Evolutionary conservation across 2,888 invertebrate species (phyloP).

Genomic region (Epinotia nisella): DNA sequence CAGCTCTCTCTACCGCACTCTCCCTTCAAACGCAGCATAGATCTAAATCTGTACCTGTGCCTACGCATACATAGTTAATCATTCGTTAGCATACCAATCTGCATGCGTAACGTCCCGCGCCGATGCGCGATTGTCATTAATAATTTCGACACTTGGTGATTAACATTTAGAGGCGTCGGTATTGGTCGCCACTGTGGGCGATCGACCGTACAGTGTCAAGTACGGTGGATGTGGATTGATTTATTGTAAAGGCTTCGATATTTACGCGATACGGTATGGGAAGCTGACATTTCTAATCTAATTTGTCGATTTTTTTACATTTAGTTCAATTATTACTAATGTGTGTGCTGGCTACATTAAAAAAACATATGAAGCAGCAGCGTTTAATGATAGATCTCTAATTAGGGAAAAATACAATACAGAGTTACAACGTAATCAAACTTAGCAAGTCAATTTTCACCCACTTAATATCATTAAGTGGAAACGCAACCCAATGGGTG

Average conservation of each 20-base stretch:
- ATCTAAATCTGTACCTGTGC: conserved; percentile 56
- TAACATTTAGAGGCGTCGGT: conserved; percentile 77
- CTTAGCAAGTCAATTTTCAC: not conserved
- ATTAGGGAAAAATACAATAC: too few species aligned
- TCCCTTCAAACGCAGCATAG: conserved; percentile 39
- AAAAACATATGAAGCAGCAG: too few species aligned
- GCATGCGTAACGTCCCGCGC: conserved; percentile 75
- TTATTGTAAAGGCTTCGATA: conserved; percentile 48
- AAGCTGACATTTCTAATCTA: not conserved
- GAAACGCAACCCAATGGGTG: too few species aligned
- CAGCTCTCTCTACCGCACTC: conserved; percentile 11
- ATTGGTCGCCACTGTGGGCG: conserved; percentile 59
- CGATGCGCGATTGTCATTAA: conserved; percentile 77
- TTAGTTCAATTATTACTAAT: not conserved
- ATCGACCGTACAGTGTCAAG: conserved; percentile 51
- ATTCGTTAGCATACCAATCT: conserved; percentile 82
- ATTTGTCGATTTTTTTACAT: not conserved
- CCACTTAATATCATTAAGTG: too few species aligned
- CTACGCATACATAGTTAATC: conserved; percentile 78
- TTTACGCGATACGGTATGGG: conserved; percentile 12
- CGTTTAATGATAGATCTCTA: too few species aligned
- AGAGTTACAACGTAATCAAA: not conserved
- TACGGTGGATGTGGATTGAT: conserved; percentile 47
- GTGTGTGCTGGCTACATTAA: too few species aligned
- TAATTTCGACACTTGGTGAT: conserved; percentile 82